Base-by-base conservation (phyloP, 2,888 invertebrate species). In the Tetheella fluctuosa region DNA sequence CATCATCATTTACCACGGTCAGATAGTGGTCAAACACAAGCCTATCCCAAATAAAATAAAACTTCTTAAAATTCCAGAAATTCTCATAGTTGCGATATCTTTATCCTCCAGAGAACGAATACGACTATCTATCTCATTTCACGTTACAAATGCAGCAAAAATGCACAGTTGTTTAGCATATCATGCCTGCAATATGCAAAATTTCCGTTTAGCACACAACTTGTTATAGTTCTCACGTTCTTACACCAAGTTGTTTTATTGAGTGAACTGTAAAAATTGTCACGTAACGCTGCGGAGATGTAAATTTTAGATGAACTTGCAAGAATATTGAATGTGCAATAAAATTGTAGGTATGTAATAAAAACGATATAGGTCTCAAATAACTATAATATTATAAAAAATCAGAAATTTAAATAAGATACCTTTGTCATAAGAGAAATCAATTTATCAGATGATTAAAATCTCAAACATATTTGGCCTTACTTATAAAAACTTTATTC, bases 261-360 rank as follows among this genome's bases (percentile, higher is more conserved):
- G 30, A 34, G 37, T 34, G 55, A 37, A 55, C 55, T 55, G 55
- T 23, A 55, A 55, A 55, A 55, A 55, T 37, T 30, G 30, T 55
- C 55, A 55, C 55, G 34, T 55, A 55, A 55, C 55, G 34, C 15
- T 55, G 55, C 55, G 34, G 55, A 20, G 34, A 25, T 34, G 37
- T 55, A 55, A 34, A 55, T 55, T 20, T 34, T 55, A 34, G 4
- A 55, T 34, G 34, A 55, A n/a, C 55, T 34, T 30, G 23, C n/a
- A n/a, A n/a, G 34, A 55, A 34, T 34, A 15, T 20, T 15, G n/a
- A 17, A 28, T 55, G 12, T 55, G 34, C 23, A 17, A 48, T 48
- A 15, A 10, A 20, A 3, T 6, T n/a, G 10, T 17, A 20, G n/a
- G 4, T 15, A 28, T 28, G 28, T 28, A 28, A 30, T 8, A 10